These are phyloP conservation scores for Pionites leucogaster DNA, from an alignment of 2,113 vertebrate species.

Conservation along the genomic window DNA sequence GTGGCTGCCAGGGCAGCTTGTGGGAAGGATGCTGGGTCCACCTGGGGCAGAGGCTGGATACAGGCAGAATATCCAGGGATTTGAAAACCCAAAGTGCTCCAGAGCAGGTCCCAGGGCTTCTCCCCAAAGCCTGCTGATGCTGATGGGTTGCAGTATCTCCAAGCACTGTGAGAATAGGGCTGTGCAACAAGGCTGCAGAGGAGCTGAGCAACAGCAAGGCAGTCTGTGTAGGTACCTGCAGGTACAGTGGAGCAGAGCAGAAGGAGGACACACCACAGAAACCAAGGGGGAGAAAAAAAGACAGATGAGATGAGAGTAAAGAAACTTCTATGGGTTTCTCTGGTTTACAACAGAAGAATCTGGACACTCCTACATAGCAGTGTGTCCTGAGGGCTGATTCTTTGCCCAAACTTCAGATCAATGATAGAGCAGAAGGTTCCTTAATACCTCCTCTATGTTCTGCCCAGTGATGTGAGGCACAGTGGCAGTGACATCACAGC, in stretches of 20 bases:
- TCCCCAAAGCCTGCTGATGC: neutral
- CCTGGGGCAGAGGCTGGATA: neutral
- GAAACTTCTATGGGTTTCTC: neutral
- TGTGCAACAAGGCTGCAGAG: neutral
- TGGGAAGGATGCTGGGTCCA: neutral
- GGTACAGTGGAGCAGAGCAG: neutral
- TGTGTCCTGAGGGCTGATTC: neutral
- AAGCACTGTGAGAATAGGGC: neutral
- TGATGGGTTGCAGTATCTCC: neutral
- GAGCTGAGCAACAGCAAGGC: neutral
- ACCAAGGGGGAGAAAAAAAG: neutral
- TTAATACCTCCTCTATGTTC: neutral
- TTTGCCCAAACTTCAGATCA: neutral
- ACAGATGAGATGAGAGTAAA: neutral
- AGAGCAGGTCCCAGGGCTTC: neutral
- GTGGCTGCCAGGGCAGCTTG: accelerated
- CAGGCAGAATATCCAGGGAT: neutral
- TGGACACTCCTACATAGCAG: neutral
- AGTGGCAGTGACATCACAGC: neutral
- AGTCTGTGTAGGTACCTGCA: accelerated
- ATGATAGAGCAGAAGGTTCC: neutral
- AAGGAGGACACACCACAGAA: neutral
- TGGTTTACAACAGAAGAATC: neutral
- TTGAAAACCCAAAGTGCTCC: neutral
- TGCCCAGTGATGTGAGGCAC: neutral